Evolutionary conservation across 1,140 invertebrate genomes (phyloP).

Genomic region (Temnothorax curvispinosus): DNA sequence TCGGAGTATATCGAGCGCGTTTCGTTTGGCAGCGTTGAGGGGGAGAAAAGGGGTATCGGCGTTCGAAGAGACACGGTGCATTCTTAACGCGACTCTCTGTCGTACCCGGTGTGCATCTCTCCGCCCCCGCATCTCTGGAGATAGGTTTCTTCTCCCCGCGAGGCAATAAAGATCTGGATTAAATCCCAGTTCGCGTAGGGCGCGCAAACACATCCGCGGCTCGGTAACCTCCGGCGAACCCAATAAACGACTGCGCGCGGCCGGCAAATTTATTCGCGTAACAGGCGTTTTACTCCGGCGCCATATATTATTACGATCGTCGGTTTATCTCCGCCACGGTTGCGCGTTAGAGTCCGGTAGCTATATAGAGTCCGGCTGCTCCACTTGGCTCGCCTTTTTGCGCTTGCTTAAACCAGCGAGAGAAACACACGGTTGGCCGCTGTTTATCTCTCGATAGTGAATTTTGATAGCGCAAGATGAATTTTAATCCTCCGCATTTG

Average conservation of each 20-base stretch:
- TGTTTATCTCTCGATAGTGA: slow-evolving; percentile 42
- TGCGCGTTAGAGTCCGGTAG: background rate
- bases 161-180: slow-evolving; percentile 77
- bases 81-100: slow-evolving; percentile 22
- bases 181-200: slow-evolving; percentile 54
- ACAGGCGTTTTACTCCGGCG: slow-evolving; percentile 66
- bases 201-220: slow-evolving; percentile 59
- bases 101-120: background rate
- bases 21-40: background rate
- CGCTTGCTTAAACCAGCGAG: background rate
- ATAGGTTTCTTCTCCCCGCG: slow-evolving; percentile 21
- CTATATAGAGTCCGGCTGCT: slow-evolving; percentile 26
- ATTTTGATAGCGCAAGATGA: slow-evolving; percentile 37
- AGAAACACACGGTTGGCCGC: background rate
- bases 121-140: background rate
- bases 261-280: slow-evolving; percentile 72
- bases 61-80: background rate
- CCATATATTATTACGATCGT: slow-evolving; percentile 66
- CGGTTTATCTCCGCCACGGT: slow-evolving; percentile 55
- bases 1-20: background rate
- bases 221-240: slow-evolving; percentile 44
- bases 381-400: slow-evolving; percentile 19
- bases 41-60: background rate
- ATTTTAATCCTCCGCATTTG: slow-evolving; percentile 25
- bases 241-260: slow-evolving; percentile 59